Conservation (phyloP, 2,113 vertebrate species). For the Anguilla rostrata region DNA sequence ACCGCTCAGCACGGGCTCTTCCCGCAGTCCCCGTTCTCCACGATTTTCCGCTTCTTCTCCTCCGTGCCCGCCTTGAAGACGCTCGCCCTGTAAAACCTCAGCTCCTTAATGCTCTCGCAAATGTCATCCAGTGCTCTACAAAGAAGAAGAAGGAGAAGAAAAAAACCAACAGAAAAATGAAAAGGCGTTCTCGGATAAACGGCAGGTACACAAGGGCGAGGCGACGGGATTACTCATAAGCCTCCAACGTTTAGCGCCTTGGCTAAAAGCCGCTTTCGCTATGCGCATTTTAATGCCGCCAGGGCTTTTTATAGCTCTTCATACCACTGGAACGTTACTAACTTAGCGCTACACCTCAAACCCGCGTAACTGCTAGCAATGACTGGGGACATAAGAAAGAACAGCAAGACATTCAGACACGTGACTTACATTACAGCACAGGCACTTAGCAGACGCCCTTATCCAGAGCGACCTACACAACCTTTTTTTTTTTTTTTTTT, state of each 20-base stretch:
- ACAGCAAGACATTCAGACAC: no score
- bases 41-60: constrained; percentile 77
- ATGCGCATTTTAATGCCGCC: not conserved
- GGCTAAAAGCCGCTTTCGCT: not conserved
- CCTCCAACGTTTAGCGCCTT: not conserved
- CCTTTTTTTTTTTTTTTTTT: no score
- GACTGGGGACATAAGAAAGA: no score
- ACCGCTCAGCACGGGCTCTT: constrained; percentile 57
- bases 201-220: not conserved
- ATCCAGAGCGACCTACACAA: no score
- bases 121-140: constrained; percentile 91
- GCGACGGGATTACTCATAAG: not conserved
- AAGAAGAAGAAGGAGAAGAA: constrained; percentile 24
- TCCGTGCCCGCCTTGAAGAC: constrained; percentile 82
- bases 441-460: no score
- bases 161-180: not conserved
- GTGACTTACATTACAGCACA: no score
- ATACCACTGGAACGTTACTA: not conserved
- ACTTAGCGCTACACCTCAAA: no score
- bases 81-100: constrained; percentile 86
- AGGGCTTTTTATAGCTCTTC: not conserved
- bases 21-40: constrained; percentile 75
- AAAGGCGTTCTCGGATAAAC: not conserved
- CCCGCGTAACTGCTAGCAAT: not conserved
- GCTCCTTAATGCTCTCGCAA: constrained; percentile 91